A percentile compares a stretch with the other conserved stretches of the same genome.
Conservation (phyloP, 2,888 invertebrate species). For the Agrilus mali region DNA sequence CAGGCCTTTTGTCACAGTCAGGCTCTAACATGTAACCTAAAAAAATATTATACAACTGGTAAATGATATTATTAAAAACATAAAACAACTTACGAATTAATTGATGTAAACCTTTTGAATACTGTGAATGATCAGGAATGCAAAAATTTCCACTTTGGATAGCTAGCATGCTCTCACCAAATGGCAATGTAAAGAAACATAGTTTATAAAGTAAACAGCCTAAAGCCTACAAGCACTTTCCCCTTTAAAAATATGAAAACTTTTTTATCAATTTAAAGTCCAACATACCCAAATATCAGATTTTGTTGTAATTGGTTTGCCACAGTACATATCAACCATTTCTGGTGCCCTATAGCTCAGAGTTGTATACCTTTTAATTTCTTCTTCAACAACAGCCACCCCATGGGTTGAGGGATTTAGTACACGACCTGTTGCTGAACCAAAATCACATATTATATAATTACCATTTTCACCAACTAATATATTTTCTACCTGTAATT, state of each 20-base stretch:
- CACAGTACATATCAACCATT: constrained; percentile 85
- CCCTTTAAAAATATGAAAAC: background rate
- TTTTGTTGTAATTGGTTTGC: constrained; percentile 72
- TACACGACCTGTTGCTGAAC: constrained; percentile 77
- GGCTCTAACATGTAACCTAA: constrained; percentile 72
- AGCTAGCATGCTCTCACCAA: constrained; percentile 85
- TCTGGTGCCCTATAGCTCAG: constrained; percentile 82
- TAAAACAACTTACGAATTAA: constrained; percentile 49
- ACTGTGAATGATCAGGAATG: constrained; percentile 70
- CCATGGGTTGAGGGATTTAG: constrained; percentile 56
- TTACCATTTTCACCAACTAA: constrained; percentile 65
- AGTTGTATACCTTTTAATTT: constrained; percentile 80
- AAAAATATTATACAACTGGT: constrained; percentile 7
- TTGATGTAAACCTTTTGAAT: constrained; percentile 55
- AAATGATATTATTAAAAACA: constrained; percentile 1
- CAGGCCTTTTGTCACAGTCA: constrained; percentile 69
- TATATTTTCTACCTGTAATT: constrained; percentile 70
- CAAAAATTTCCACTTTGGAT: constrained; percentile 81
- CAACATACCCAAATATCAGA: constrained; percentile 71
- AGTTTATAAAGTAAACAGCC: constrained; percentile 82
- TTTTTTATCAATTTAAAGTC: constrained; percentile 1
- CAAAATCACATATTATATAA: constrained; percentile 87
- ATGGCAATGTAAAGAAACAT: constrained; percentile 80
- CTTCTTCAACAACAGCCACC: constrained; percentile 62
- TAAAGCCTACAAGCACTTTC: constrained; percentile 48